Percentiles rank a stretch among this genome's conserved stretches.
Evolutionary conservation across 2,797 vertebrate species (phyloP).

Genomic region (Xyrichtys novacula): DNA sequence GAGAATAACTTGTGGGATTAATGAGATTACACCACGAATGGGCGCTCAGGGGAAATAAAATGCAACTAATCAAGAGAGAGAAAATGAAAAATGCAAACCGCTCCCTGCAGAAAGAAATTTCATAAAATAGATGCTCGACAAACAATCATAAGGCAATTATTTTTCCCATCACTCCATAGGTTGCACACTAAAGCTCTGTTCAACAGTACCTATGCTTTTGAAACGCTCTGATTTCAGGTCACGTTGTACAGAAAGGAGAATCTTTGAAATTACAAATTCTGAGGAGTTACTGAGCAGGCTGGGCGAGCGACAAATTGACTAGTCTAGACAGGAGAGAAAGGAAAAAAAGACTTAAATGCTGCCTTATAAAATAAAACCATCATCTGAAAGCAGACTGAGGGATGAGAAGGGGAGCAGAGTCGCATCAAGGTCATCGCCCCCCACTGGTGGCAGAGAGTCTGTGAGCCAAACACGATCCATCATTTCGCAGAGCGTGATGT

Average conservation of each 20-base stretch:
- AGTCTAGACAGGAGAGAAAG: constrained; percentile 37
- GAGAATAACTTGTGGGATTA: constrained; percentile 25
- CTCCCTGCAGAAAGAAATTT: neutral
- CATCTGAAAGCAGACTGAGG: constrained; percentile 43
- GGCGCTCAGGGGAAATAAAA: constrained; percentile 18
- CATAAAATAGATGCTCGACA: neutral
- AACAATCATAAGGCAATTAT: constrained; percentile 13
- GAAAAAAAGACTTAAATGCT: constrained; percentile 46
- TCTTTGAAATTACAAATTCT: neutral
- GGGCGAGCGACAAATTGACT: constrained; percentile 26
- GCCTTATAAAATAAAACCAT: constrained; percentile 60
- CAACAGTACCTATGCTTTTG: neutral
- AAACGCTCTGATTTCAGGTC: too few relatives aligned
- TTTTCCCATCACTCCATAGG: neutral
- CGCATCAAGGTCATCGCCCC: constrained; percentile 59
- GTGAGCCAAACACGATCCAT: constrained; percentile 53
- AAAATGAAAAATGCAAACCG: neutral
- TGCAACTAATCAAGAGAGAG: neutral
- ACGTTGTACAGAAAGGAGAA: neutral
- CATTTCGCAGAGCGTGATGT: constrained; percentile 13
- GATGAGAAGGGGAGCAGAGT: constrained; percentile 43
- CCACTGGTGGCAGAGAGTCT: constrained; percentile 45
- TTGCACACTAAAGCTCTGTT: neutral
- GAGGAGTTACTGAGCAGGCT: neutral
- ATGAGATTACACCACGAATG: constrained; percentile 19